Evolutionary conservation across 2,797 vertebrate genomes (phyloP).

Genomic region (Tauraco hartlaubi): DNA sequence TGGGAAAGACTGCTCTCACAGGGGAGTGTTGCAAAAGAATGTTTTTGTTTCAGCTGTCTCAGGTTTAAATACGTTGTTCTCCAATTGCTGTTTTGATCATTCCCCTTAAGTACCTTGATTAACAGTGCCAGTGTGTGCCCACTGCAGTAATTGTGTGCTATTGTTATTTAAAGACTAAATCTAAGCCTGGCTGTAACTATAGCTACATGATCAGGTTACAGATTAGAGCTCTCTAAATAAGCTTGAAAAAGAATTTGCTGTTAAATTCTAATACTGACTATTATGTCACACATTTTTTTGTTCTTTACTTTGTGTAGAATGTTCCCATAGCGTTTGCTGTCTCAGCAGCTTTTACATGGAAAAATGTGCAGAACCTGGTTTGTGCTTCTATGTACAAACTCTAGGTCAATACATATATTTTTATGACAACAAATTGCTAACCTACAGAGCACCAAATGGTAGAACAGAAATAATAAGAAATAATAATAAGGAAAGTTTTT

Average conservation of each 20-base stretch:
- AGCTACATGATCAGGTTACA: constrained; percentile 66
- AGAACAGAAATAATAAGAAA: neutral
- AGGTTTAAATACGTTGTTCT: neutral
- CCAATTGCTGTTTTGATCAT: neutral
- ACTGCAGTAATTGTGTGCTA: constrained; percentile 50
- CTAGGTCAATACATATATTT: neutral
- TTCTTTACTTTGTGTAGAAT: neutral
- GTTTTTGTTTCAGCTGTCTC: neutral
- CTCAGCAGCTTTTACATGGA: neutral
- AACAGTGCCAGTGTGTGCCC: constrained; percentile 13
- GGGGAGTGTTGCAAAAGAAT: neutral
- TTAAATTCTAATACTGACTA: neutral
- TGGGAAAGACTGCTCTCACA: neutral
- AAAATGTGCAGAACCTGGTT: neutral
- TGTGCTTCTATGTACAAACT: neutral
- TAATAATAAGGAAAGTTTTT: neutral
- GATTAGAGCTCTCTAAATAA: constrained; percentile 52
- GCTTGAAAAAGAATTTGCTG: constrained; percentile 38
- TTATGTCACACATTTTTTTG: neutral
- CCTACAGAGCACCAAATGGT: neutral
- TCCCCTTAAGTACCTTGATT: neutral
- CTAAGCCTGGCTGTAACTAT: constrained; percentile 71
- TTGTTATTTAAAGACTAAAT: constrained; percentile 62
- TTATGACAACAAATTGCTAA: neutral
- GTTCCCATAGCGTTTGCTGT: neutral